phyloP scores from a whole-genome alignment of 2,888 invertebrate species.

The Sarcophaga caerulescens region DNA sequence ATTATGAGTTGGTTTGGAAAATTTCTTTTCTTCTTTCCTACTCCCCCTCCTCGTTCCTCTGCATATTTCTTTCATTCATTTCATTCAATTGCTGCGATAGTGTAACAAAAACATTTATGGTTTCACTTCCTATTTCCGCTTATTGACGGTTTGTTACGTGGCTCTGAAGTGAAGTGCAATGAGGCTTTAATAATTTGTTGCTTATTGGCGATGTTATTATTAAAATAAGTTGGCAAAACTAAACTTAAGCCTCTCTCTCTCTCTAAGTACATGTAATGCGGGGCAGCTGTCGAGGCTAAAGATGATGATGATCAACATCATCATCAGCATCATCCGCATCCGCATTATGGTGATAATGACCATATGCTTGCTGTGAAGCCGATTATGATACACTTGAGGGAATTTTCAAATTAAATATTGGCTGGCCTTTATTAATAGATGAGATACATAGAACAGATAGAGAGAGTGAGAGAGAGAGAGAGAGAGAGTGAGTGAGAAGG shows the following conservation, averaged over 20 bases:
- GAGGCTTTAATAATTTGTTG: constrained; percentile 55
- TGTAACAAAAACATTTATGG: constrained; percentile 58
- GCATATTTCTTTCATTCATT: constrained; percentile 8
- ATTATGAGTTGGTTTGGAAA: background rate
- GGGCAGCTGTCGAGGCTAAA: background rate
- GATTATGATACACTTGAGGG: constrained; percentile 56
- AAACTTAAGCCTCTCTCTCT: background rate
- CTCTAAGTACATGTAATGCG: background rate
- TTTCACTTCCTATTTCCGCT: constrained; percentile 60
- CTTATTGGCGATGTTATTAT: constrained; percentile 51
- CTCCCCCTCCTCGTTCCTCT: background rate
- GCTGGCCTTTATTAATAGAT: no score
- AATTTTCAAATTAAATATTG: constrained; percentile 60
- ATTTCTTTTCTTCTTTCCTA: background rate
- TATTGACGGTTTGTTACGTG: constrained; percentile 45
- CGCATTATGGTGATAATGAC: no score
- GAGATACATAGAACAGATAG: no score
- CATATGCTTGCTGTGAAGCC: no score
- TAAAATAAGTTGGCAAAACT: background rate
- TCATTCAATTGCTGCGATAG: constrained; percentile 45
- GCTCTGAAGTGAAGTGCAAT: constrained; percentile 23
- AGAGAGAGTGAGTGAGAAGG: no score
- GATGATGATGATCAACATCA: constrained; percentile 41
- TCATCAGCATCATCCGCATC: background rate
- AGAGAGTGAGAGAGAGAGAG: no score